Percentiles rank a stretch among this genome's conserved stretches.
These are phyloP conservation scores for Melanchra persicariae DNA, from an alignment of 2,888 invertebrate species.

Conservation along the genomic window DNA sequence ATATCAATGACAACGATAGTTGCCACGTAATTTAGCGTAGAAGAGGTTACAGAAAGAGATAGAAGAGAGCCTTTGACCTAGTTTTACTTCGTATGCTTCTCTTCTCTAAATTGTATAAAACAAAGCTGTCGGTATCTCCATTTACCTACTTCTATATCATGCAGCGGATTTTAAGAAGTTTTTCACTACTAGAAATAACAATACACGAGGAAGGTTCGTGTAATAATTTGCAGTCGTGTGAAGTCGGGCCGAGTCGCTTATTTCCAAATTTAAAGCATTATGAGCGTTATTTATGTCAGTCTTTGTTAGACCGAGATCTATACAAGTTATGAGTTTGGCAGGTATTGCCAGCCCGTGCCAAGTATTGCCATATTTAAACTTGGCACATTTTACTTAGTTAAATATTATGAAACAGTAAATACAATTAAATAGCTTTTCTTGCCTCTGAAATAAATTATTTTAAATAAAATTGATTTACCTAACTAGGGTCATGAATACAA, in stretches of 20 bases:
- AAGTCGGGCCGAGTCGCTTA: neutral
- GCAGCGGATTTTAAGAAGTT: too few species aligned
- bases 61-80: too few species aligned
- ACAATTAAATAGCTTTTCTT: neutral
- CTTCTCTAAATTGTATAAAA: too few species aligned
- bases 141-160: too few species aligned
- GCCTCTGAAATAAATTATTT: neutral
- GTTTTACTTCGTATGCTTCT: too few species aligned
- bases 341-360: slow-evolving; percentile 8
- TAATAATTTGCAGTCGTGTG: too few species aligned
- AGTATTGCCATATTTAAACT: slow-evolving; percentile 18
- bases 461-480: neutral
- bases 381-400: slow-evolving; percentile 5
- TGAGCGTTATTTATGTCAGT: slow-evolving; percentile 1
- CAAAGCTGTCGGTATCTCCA: too few species aligned
- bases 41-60: rapidly evolving
- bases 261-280: slow-evolving; percentile 7
- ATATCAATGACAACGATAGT: too few species aligned
- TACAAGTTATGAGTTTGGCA: slow-evolving; percentile 19
- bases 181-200: too few species aligned
- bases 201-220: too few species aligned
- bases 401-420: neutral
- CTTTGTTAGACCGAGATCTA: slow-evolving; percentile 4
- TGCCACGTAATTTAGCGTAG: too few species aligned
- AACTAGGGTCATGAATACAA: neutral